Evolutionary conservation across 2,113 vertebrate species (phyloP).

Genomic region (Grammomys surdaster): DNA sequence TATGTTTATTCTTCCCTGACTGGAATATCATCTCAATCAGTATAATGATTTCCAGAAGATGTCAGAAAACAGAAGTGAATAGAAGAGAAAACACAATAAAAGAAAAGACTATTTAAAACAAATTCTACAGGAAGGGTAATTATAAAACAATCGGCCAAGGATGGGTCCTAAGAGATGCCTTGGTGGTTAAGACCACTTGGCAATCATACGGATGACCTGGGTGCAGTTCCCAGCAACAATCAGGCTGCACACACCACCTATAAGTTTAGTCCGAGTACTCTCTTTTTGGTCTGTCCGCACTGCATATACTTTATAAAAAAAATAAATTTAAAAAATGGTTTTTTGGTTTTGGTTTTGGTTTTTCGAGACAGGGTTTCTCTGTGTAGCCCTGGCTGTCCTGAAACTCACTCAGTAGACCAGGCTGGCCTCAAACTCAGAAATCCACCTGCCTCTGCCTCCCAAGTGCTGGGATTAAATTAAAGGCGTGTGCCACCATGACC

Average conservation of each 20-base stretch:
- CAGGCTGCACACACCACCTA: not conserved
- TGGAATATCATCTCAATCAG: not conserved
- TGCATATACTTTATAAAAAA: not conserved
- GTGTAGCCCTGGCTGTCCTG: too few relatives aligned
- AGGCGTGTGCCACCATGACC: too few relatives aligned
- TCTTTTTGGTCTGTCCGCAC: not conserved
- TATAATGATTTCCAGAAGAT: not conserved
- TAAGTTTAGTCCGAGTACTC: not conserved
- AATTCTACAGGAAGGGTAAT: not conserved
- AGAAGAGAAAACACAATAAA: not conserved
- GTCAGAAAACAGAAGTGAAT: not conserved
- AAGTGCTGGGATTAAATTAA: too few relatives aligned
- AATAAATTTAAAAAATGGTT: not conserved
- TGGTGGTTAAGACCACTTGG: not conserved
- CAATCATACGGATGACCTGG: not conserved
- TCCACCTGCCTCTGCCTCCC: too few relatives aligned
- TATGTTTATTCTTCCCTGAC: not conserved
- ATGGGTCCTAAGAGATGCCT: not conserved
- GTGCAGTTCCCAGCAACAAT: not conserved
- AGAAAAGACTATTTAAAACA: not conserved
- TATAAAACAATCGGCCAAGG: not conserved
- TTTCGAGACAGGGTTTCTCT: too few relatives aligned
- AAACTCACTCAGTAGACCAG: too few relatives aligned
- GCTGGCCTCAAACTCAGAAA: too few relatives aligned
- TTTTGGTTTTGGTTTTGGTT: too few relatives aligned